Evolutionary conservation across 2,888 invertebrate species (phyloP).

Genomic region (Trichogramma dendrolimi): DNA sequence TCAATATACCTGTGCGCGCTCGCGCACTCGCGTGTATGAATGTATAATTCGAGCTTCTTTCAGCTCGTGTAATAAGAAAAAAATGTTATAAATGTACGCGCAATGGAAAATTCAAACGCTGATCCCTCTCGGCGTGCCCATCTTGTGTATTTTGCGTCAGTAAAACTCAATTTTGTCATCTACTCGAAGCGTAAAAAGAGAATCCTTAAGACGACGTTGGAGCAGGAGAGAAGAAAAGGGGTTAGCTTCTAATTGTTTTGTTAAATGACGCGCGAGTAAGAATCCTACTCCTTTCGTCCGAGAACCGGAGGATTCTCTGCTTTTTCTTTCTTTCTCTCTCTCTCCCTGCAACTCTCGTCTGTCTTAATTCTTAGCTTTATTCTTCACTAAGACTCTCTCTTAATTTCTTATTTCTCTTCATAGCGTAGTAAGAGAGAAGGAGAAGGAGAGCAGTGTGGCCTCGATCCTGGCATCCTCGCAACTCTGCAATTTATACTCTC

Average conservation of each 20-base stretch:
- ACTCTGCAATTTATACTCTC: slow-evolving; percentile 48
- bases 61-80: no score
- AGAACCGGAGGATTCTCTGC: slow-evolving; percentile 37
- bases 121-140: no score
- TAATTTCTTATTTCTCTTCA: slow-evolving; percentile 52
- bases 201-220: slow-evolving; percentile 38
- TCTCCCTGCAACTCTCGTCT: slow-evolving; percentile 38
- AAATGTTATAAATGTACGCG: no score
- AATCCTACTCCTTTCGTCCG: slow-evolving; percentile 46
- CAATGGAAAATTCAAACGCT: no score
- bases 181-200: slow-evolving; percentile 5
- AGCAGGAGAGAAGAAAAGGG: slow-evolving; percentile 39
- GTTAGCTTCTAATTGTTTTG: slow-evolving; percentile 54
- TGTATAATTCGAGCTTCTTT: no score
- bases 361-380: slow-evolving; percentile 54
- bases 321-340: slow-evolving; percentile 25
- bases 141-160: no score
- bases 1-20: no score
- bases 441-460: slow-evolving; percentile 14
- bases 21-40: no score
- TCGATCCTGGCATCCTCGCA: slow-evolving; percentile 35
- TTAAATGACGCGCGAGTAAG: slow-evolving; percentile 54
- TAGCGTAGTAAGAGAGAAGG: no score
- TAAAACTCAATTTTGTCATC: no score
- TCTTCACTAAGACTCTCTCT: slow-evolving; percentile 53